These are phyloP conservation scores for Trichosurus vulpecula DNA, from an alignment of 2,797 vertebrate species.

Conservation along the genomic window DNA sequence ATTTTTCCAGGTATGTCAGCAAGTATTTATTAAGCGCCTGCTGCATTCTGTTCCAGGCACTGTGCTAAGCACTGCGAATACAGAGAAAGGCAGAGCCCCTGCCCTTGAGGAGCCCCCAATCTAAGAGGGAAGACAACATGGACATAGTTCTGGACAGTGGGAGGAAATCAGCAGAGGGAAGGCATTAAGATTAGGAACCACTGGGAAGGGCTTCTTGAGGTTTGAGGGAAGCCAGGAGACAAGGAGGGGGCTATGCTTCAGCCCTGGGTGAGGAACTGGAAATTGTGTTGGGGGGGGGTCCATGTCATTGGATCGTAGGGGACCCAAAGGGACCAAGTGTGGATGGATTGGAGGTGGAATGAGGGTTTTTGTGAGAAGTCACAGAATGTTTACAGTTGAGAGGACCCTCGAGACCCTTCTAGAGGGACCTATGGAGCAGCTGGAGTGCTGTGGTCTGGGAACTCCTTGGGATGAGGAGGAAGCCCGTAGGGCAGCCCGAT, in stretches of 20 bases:
- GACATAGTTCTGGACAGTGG: too few species aligned
- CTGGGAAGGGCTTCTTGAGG: neutral
- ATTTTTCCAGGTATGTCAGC: slow-evolving; percentile 93
- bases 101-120: too few species aligned
- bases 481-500: neutral
- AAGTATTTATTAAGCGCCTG: neutral
- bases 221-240: neutral
- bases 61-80: neutral
- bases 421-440: too few species aligned
- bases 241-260: too few species aligned
- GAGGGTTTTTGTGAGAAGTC: neutral
- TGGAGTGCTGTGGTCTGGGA: too few species aligned
- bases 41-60: neutral
- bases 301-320: too few species aligned
- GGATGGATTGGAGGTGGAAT: neutral
- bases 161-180: neutral
- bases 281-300: too few species aligned
- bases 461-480: neutral
- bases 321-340: neutral
- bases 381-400: neutral
- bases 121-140: too few species aligned
- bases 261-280: neutral
- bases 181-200: neutral
- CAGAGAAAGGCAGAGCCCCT: neutral
- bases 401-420: neutral